These are phyloP conservation scores for Papilio helenus DNA, from an alignment of 1,140 invertebrate genomes.

Conservation along the genomic window DNA sequence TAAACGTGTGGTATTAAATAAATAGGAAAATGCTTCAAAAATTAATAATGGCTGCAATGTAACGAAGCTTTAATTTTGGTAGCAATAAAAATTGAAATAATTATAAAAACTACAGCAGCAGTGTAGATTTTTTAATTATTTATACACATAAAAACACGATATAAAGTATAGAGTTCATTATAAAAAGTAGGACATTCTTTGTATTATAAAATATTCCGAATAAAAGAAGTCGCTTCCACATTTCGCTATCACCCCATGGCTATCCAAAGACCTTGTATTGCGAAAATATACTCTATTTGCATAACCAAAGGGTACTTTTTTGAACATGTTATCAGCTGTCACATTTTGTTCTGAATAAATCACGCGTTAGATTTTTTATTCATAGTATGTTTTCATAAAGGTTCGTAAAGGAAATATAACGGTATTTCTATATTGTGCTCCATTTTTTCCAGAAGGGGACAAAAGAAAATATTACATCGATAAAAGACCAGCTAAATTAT, in stretches of 20 bases:
- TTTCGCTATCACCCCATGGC: not conserved
- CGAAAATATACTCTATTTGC: not conserved
- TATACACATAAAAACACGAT: no score
- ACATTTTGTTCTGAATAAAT: slow-evolving; percentile 21
- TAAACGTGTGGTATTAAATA: no score
- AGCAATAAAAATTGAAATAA: no score
- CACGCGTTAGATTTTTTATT: slow-evolving; percentile 7
- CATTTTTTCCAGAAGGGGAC: not conserved
- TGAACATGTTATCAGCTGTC: slow-evolving; percentile 12
- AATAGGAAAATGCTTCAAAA: no score
- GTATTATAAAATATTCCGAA: not conserved
- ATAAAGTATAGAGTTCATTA: not conserved
- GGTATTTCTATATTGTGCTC: slow-evolving; percentile 15
- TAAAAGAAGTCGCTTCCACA: not conserved
- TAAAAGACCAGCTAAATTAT: no score
- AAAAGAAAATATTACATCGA: not conserved
- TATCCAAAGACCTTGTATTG: not conserved
- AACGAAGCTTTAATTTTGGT: no score
- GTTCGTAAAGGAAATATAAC: slow-evolving; percentile 9
- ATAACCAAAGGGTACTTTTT: slow-evolving; percentile 6
- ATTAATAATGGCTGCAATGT: no score
- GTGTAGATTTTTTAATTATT: no score
- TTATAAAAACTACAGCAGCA: no score
- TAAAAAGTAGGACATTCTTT: not conserved
- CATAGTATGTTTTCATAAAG: slow-evolving; percentile 14